Conservation (phyloP, 2,888 invertebrate genomes). For the Parthenolecanium corni region DNA sequence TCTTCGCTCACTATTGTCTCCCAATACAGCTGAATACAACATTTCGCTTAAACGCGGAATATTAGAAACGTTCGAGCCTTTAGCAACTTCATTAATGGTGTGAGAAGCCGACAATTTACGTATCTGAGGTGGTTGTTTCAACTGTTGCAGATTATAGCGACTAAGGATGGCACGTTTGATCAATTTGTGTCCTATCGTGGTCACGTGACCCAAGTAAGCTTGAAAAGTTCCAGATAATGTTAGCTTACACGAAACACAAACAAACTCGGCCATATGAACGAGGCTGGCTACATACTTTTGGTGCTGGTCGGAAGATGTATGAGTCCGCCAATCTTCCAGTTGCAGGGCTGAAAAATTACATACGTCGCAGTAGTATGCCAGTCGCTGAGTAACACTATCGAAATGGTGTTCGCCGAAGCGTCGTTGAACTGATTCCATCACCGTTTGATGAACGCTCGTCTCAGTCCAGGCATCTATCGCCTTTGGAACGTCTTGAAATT, state of each 20-base stretch:
- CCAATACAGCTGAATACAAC: too few relatives aligned
- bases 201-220: background rate
- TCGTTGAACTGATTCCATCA: background rate
- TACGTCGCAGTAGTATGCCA: conserved; percentile 1
- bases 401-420: background rate
- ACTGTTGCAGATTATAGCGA: background rate
- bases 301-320: background rate
- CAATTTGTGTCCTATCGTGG: background rate
- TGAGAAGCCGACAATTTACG: background rate
- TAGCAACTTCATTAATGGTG: background rate
- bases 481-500: background rate
- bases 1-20: too few relatives aligned
- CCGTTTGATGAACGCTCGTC: background rate
- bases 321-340: background rate
- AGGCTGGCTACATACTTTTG: background rate
- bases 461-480: background rate
- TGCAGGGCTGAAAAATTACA: background rate
- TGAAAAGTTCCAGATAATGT: conserved; percentile 4
- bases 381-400: background rate
- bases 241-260: background rate
- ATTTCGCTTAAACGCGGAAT: too few relatives aligned
- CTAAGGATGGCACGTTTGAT: background rate
- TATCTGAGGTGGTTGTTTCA: background rate
- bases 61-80: too few relatives aligned
- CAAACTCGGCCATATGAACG: background rate